Conservation (phyloP, 2,113 vertebrate species). For the Dryoscopus gambensis region DNA sequence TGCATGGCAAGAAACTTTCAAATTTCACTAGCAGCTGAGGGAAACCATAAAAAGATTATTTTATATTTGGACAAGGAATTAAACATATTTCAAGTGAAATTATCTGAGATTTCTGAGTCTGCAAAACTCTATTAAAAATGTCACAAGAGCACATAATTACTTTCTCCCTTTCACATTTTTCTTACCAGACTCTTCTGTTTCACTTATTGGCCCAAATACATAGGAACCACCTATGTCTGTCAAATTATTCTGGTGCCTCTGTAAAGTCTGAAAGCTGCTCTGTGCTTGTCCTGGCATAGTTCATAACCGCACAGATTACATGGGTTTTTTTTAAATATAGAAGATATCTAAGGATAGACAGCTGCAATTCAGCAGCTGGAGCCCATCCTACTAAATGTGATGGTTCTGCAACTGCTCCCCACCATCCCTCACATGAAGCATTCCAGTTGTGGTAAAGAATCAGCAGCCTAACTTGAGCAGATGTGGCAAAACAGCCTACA, state of each 20-base stretch:
- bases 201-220: background rate
- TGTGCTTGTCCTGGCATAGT: constrained; percentile 26
- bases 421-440: background rate
- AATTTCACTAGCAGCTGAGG: background rate
- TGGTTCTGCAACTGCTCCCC: background rate
- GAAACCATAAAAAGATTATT: constrained; percentile 13
- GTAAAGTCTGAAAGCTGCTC: background rate
- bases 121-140: constrained; percentile 21
- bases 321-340: background rate
- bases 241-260: constrained; percentile 22
- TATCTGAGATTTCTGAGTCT: constrained; percentile 8
- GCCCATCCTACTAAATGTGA: background rate
- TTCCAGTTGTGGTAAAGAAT: background rate
- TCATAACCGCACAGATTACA: background rate
- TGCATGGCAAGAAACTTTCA: background rate
- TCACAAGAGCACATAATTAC: constrained; percentile 18
- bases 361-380: constrained; percentile 22
- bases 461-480: background rate
- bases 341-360: background rate
- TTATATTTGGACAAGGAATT: constrained; percentile 26
- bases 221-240: background rate
- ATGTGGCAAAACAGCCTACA: background rate
- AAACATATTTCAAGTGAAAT: constrained; percentile 11
- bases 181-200: constrained; percentile 12
- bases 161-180: background rate